phyloP scores from a whole-genome alignment of 2,797 vertebrate species.

The Scleropages formosus region DNA sequence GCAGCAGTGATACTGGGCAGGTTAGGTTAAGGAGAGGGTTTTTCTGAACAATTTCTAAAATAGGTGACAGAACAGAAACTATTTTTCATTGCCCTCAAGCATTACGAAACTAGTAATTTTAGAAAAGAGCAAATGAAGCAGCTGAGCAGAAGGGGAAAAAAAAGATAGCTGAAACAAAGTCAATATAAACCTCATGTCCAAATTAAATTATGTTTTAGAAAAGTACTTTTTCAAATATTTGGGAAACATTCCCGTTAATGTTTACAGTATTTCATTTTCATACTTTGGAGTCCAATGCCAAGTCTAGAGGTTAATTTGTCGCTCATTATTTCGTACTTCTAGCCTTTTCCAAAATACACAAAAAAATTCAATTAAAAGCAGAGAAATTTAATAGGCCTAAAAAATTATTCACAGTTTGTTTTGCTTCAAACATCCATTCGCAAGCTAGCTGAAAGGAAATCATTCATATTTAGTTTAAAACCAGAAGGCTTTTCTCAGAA shows the following conservation, averaged over 20 bases:
- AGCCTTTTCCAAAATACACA: constrained; percentile 18
- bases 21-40: constrained; percentile 29
- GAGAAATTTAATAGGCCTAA: background rate
- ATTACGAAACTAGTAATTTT: constrained; percentile 54
- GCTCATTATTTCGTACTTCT: background rate
- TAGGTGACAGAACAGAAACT: constrained; percentile 49
- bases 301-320: background rate
- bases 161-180: background rate
- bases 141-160: background rate
- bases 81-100: constrained; percentile 57
- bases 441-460: constrained; percentile 10
- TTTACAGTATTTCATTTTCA: background rate
- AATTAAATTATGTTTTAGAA: background rate
- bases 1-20: constrained; percentile 59
- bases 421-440: constrained; percentile 12
- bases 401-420: background rate
- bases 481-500: constrained; percentile 1
- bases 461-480: background rate
- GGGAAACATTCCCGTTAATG: background rate
- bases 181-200: background rate
- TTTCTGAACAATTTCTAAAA: constrained; percentile 59
- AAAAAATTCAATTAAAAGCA: background rate
- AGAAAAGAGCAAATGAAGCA: background rate
- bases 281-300: background rate
- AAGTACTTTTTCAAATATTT: background rate